These are phyloP conservation scores for Apostichopus japonicus DNA, from an alignment of 35 echinoderm and acorn worm species.

Conservation along the genomic window DNA sequence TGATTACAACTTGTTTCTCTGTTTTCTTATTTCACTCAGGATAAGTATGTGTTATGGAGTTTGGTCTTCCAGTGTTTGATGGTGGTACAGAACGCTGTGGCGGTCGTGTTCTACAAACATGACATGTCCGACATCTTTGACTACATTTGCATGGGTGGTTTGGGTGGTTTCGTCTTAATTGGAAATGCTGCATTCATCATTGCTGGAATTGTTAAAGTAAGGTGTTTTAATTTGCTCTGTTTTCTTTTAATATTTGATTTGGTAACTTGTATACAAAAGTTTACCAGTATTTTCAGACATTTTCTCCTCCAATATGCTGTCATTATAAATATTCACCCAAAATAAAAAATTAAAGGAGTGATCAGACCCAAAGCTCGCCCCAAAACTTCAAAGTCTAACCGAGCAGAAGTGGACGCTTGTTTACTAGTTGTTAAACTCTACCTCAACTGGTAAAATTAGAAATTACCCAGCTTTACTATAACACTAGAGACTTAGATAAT, in stretches of 20 bases:
- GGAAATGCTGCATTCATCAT: conserved; percentile 37
- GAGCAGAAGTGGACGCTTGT: no score
- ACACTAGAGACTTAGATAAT: background rate
- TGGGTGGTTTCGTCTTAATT: conserved; percentile 31
- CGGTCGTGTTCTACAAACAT: background rate
- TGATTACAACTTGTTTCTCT: background rate
- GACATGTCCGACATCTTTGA: conserved; percentile 29
- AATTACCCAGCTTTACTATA: background rate
- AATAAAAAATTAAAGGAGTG: no score
- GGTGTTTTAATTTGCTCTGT: background rate
- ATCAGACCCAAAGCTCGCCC: no score
- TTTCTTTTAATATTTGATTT: background rate
- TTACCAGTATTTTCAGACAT: no score
- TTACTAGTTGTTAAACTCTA: background rate
- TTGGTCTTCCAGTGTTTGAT: conserved; percentile 87
- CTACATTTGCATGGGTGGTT: conserved; percentile 25
- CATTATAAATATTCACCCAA: no score
- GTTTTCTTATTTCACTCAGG: conserved; percentile 61
- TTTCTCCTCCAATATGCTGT: no score
- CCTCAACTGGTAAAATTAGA: background rate
- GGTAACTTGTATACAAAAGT: background rate
- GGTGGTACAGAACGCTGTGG: conserved; percentile 86
- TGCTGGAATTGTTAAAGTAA: conserved; percentile 28
- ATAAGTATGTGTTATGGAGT: conserved; percentile 87
- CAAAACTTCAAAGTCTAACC: no score